A percentile compares a stretch with the other conserved stretches of the same genome.
Evolutionary conservation across 2,888 invertebrate genomes (phyloP).

Genomic region (Xestobium rufovillosum): DNA sequence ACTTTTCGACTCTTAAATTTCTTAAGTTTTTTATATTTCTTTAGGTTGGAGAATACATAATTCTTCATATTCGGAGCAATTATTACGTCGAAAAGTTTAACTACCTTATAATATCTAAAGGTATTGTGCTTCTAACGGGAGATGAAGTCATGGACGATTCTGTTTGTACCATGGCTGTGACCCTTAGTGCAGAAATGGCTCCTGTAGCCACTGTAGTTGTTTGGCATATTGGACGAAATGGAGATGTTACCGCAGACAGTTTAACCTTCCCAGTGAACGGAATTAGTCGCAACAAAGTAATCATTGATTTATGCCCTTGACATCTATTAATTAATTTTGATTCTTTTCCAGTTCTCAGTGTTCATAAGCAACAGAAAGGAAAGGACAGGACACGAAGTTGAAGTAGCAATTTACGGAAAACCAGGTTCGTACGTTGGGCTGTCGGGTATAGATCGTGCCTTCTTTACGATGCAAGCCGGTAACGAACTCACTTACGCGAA

Average conservation of each 20-base stretch:
- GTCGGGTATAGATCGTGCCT: conserved; percentile 81
- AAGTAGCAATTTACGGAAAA: conserved; percentile 88
- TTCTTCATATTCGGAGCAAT: conserved; percentile 89
- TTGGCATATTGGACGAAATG: conserved; percentile 76
- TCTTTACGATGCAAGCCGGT: conserved; percentile 89
- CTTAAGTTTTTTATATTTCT: conserved; percentile 18
- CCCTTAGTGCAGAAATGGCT: conserved; percentile 82
- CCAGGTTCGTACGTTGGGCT: conserved; percentile 92
- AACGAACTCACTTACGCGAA: conserved; percentile 84
- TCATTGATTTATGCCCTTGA: background rate
- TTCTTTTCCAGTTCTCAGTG: conserved; percentile 60
- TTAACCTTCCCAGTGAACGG: conserved; percentile 96
- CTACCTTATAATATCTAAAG: conserved; percentile 88
- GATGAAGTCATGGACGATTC: conserved; percentile 75
- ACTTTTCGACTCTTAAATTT: conserved; percentile 11
- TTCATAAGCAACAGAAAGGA: conserved; percentile 89
- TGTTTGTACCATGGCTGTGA: conserved; percentile 73
- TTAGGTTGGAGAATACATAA: conserved; percentile 87
- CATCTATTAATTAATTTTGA: conserved; percentile 7
- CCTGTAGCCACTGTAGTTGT: conserved; percentile 86
- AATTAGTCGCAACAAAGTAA: conserved; percentile 81
- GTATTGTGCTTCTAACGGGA: conserved; percentile 77
- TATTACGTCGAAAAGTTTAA: conserved; percentile 83
- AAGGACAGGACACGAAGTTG: conserved; percentile 85
- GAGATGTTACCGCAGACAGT: conserved; percentile 84